Base-by-base conservation (phyloP, 2,113 vertebrate species). In the Anhinga anhinga region DNA sequence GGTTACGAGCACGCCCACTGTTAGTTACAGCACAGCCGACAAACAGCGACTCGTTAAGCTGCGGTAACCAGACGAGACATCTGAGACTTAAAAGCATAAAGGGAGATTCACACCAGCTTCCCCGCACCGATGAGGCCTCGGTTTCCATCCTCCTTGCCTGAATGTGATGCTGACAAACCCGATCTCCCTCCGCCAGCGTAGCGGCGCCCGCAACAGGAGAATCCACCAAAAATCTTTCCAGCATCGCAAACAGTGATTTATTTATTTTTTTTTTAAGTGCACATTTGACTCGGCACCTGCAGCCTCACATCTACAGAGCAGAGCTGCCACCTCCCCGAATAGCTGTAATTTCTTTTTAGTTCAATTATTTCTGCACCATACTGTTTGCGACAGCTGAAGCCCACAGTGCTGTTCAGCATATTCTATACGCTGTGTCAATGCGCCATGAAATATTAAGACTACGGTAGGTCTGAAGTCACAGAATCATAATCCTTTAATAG, bases 381-480 rank as follows among this genome's bases (percentile, higher is more conserved):
- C 30, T 18, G 89, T 86, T 96, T 63, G n/a, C 83, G 92, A 15
- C 87, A 93, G 94, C 96, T 90, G 84, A 96, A 90, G 88, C 95
- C 97, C 70, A 23, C 40, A 72, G 94, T 25, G 45, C 95, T 44
- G 82, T 15, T 96, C 96, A n/a, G 4, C 88, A 38, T 40, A 70
- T 38, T 62, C 82, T 32, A 55, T 67, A 38, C 92, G 58, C 36
- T 30, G 62, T 85, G 96, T 93, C 96, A 91, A 56, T 32, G 93
- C 69, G 49, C 96, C 67, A 11, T 96, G 96, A 97, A 96, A 97
- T 84, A 96, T 85, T 40, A 82, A 95, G 90, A 63, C 91, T 73
- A 97, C 95, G 91, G 92, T 81, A 87, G 97, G 93, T 86, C 97
- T 96, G 38, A 92, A 98, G 93, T 82, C 92, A 86, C 94, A 91